These are phyloP conservation scores for Noctilio leporinus DNA, from an alignment of 2,113 vertebrate genomes.

Conservation along the genomic window DNA sequence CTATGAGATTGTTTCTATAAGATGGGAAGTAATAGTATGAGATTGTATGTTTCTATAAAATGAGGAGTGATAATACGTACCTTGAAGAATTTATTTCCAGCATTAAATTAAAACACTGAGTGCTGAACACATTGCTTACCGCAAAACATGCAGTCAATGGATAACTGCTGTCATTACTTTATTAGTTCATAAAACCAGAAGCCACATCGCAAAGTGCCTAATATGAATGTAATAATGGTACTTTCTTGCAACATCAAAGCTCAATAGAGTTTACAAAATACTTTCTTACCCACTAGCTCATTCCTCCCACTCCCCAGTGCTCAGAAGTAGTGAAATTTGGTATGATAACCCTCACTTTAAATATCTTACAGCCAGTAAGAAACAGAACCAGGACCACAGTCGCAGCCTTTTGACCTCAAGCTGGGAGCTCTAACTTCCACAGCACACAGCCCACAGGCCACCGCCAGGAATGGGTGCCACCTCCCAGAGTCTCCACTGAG, in stretches of 20 bases:
- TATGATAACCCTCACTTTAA: neutral
- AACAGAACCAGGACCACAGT: neutral
- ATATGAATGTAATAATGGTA: neutral
- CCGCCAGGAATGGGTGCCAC: neutral
- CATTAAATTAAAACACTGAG: neutral
- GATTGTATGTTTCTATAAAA: neutral
- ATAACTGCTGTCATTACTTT: neutral
- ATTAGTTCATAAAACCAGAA: neutral
- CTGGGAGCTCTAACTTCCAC: neutral
- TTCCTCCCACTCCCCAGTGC: neutral
- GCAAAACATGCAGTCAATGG: neutral
- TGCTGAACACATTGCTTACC: neutral
- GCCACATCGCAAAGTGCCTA: neutral
- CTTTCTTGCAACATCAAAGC: neutral
- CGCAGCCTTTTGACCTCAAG: neutral
- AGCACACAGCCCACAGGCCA: accelerated
- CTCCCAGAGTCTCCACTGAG: neutral
- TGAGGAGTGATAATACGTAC: neutral
- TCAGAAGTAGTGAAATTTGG: neutral
- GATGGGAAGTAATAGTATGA: neutral
- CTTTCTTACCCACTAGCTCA: neutral
- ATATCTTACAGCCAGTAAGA: neutral
- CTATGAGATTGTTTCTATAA: neutral
- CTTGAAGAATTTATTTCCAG: neutral
- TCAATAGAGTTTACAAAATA: neutral